Conservation (phyloP, 2,113 vertebrate genomes). For the Parus major region DNA sequence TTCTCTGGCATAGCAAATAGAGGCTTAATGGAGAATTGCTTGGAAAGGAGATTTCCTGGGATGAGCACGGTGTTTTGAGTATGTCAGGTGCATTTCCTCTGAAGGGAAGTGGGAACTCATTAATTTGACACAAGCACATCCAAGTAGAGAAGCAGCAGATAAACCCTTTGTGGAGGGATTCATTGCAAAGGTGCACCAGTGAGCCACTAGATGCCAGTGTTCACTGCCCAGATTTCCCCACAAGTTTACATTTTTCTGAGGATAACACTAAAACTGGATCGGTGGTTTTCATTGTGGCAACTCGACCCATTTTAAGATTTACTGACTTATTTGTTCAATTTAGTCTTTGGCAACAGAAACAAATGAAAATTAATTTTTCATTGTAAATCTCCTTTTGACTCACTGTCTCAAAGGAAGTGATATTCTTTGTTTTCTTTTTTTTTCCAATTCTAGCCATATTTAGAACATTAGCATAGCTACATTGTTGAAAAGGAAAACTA, state of each 20-base stretch:
- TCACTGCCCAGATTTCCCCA: background rate
- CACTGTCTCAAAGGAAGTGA: background rate
- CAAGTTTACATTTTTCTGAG: background rate
- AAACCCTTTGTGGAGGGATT: background rate
- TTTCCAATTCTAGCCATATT: background rate
- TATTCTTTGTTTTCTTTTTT: background rate
- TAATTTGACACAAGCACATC: background rate
- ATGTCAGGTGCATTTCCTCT: rapidly evolving
- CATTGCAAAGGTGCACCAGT: background rate
- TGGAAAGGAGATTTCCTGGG: background rate
- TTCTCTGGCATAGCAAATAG: background rate
- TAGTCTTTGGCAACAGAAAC: background rate
- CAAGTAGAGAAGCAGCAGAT: background rate
- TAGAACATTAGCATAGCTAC: background rate
- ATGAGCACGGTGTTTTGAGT: background rate
- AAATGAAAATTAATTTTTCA: background rate
- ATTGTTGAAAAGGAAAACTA: background rate
- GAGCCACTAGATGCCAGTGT: constrained; percentile 41
- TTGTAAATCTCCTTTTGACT: background rate
- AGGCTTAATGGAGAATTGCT: background rate
- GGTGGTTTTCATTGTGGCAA: background rate
- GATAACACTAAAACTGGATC: background rate
- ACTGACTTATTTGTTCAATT: background rate
- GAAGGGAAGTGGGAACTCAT: background rate
- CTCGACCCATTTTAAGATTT: background rate